Evolutionary conservation across 2,888 invertebrate species (phyloP).

Genomic region (Epicampocera succincta): DNA sequence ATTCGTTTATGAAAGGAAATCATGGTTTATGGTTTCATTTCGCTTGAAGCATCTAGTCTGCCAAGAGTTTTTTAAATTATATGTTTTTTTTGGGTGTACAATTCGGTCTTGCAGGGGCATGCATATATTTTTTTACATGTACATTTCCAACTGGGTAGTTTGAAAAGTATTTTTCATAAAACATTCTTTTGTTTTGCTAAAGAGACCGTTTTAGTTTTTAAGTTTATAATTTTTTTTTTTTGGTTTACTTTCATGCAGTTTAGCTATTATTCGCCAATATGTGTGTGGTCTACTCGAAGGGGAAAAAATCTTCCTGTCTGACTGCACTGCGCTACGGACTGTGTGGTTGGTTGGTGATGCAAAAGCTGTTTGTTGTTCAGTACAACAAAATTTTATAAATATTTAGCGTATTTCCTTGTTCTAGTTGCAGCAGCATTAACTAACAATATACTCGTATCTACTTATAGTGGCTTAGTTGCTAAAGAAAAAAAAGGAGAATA

Average conservation of each 20-base stretch:
- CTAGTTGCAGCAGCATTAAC: conserved; percentile 19
- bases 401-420: conserved; percentile 48
- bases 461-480: conserved; percentile 25
- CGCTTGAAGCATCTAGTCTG: no score
- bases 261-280: conserved; percentile 51
- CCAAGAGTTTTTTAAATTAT: no score
- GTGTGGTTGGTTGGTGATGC: not conserved
- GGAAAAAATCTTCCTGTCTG: conserved; percentile 52
- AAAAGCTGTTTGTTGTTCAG: not conserved
- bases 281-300: conserved; percentile 60
- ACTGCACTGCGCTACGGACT: conserved; percentile 2
- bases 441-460: no score
- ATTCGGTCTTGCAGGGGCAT: no score
- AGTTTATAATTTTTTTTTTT: no score
- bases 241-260: not conserved
- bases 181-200: not conserved
- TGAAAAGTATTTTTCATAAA: no score
- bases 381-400: conserved; percentile 40
- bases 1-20: no score
- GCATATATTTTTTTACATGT: no score
- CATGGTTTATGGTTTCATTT: no score
- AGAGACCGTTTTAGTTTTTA: not conserved
- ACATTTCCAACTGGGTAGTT: no score
- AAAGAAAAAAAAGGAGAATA: not conserved
- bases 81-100: no score